phyloP scores from a whole-genome alignment of 2,888 invertebrate genomes.

The Diploptera punctata region DNA sequence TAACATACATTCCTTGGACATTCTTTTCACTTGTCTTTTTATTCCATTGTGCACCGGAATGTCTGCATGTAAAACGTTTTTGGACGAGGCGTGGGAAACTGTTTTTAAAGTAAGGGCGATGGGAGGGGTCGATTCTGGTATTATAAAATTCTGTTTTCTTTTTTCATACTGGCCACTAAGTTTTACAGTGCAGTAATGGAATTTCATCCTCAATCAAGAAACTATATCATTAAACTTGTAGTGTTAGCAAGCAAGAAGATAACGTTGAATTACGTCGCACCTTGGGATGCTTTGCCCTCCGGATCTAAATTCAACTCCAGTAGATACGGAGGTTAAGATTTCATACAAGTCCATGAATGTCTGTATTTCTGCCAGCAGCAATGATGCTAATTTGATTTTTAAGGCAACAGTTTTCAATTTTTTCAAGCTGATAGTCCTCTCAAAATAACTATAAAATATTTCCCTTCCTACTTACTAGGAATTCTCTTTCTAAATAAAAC shows the following conservation, averaged over 20 bases:
- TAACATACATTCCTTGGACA: constrained; percentile 9
- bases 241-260: neutral
- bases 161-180: neutral
- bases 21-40: constrained; percentile 7
- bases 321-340: neutral
- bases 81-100: constrained; percentile 7
- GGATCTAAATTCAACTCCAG: no score
- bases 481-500: no score
- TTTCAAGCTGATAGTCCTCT: no score
- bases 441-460: no score
- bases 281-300: neutral
- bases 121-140: neutral
- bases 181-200: neutral
- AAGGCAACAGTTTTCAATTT: no score
- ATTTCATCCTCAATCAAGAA: neutral
- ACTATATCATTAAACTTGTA: neutral
- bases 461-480: no score
- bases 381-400: no score
- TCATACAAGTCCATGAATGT: neutral
- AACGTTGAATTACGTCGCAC: neutral
- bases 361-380: no score
- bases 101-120: neutral
- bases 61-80: constrained; percentile 19
- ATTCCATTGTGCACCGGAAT: neutral
- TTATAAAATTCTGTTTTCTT: neutral